Conservation (phyloP, 2,113 vertebrate species). For the Phalacrocorax pelagicus region DNA sequence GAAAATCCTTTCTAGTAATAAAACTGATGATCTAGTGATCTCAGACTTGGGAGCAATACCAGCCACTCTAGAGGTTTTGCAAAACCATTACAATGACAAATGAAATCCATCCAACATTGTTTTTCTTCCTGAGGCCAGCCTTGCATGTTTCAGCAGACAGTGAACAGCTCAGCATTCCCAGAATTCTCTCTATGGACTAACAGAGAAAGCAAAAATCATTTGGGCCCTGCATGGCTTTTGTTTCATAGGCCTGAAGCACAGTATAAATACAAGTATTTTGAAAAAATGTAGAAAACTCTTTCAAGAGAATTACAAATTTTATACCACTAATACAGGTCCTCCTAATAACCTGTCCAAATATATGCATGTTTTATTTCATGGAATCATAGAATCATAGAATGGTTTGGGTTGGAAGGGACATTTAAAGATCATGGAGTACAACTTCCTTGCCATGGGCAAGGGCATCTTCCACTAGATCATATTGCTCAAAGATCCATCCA, state of each 20-base stretch:
- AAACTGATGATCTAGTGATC: background rate
- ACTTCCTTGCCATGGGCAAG: fast-evolving
- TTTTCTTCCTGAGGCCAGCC: background rate
- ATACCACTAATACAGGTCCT: background rate
- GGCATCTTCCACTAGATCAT: background rate
- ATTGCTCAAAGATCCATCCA: background rate
- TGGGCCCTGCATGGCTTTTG: background rate
- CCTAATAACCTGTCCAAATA: background rate
- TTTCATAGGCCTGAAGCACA: background rate
- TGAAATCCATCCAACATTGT: background rate
- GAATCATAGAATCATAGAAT: background rate
- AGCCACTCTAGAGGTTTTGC: background rate
- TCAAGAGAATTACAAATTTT: background rate
- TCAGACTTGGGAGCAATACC: background rate
- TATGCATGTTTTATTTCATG: background rate
- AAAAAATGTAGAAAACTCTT: background rate
- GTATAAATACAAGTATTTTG: background rate
- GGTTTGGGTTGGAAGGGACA: background rate
- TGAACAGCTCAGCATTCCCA: background rate
- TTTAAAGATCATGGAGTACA: background rate
- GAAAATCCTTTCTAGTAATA: background rate
- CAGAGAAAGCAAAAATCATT: background rate
- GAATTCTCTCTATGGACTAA: background rate
- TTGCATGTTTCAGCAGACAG: background rate
- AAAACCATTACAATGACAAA: background rate